Base-by-base conservation (phyloP, 2,113 vertebrate genomes). In the Entomyzon cyanotis region DNA sequence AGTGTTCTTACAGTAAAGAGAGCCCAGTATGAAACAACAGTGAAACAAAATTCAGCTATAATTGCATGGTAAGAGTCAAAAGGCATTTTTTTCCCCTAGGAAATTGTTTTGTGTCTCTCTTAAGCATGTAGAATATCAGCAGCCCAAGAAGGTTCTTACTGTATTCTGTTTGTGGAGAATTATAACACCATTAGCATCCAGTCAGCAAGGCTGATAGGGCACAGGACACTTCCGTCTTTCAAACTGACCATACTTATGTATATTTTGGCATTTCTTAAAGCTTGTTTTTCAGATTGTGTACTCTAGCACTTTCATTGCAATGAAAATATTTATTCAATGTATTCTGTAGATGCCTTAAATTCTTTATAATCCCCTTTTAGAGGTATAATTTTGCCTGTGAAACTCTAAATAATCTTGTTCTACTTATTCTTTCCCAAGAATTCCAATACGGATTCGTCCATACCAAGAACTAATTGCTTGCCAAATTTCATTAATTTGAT, bases 401-500 rank as follows among this genome's bases (percentile, higher is more conserved):
- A 93, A 76, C 31, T 49, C 39, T 87, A 86, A 93, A 79, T 88
- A 87, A 71, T 70, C 46, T 86, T 83, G 15, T 30, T 89, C 75
- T 41, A 41, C 69, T 81, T 93, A 47, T 50, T 86, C 73, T 80
- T 82, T 80, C 55, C 60, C 23, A 77, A 88, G 49, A 87, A 89
- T 82, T 95, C 60, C 28, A 87, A 31, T 41, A 67, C 42, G 33
- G 60, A 83, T 87, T 87, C 81, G 60, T 47, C 56, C 55, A 55
- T 27, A n/a, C 63, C 47, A 89, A 31, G 58, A 71, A 71, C 11
- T 92, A 90, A 91, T 93, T 88, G 53, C 50, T 88, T 84, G 79
- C 63, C 78, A 93, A 93, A 96, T 80, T 90, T 89, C 78, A 87
- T 90, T 94, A 93, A 67, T 92, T 92, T 93, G 23, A 76, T 93